A percentile compares a stretch with the other conserved stretches of the same genome.
Conservation (phyloP, 2,797 vertebrate genomes). For the Rhyacichthys aspro region DNA sequence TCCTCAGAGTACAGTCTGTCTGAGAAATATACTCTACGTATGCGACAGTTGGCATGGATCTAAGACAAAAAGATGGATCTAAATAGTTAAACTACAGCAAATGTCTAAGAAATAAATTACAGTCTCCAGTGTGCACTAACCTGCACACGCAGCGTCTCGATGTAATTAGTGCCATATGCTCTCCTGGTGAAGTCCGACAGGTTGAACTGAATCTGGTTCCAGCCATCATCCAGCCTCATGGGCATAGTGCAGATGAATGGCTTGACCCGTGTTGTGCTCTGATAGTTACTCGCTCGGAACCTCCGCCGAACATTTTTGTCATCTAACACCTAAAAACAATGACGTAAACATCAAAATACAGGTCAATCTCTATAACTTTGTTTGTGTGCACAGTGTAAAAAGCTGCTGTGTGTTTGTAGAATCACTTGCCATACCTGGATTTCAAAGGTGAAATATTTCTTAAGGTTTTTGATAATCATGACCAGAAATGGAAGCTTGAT, state of each 20-base stretch:
- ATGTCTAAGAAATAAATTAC: neutral
- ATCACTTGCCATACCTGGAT: slow-evolving; percentile 85
- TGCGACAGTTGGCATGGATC: slow-evolving; percentile 98
- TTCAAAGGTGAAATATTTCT: slow-evolving; percentile 98
- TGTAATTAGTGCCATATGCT: slow-evolving; percentile 96
- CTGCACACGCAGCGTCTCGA: slow-evolving; percentile 95
- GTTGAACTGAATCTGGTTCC: slow-evolving; percentile 99
- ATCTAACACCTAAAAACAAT: slow-evolving; percentile 87
- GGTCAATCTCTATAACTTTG: too few species aligned
- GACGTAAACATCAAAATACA: too few species aligned
- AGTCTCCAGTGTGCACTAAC: slow-evolving; percentile 57
- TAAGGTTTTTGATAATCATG: slow-evolving; percentile 98
- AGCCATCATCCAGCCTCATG: slow-evolving; percentile 94
- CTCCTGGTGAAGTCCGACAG: slow-evolving; percentile 94
- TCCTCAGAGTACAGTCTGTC: slow-evolving; percentile 97
- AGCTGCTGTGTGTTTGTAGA: neutral
- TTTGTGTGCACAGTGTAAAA: neutral
- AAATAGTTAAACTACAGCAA: neutral
- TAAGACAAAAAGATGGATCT: slow-evolving; percentile 61
- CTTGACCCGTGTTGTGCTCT: slow-evolving; percentile 94
- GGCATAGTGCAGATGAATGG: slow-evolving; percentile 99
- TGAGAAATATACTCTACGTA: slow-evolving; percentile 96
- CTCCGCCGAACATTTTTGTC: slow-evolving; percentile 94
- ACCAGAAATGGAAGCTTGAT: slow-evolving; percentile 96
- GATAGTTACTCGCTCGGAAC: slow-evolving; percentile 96